These are phyloP conservation scores for Solea solea DNA, from an alignment of 2,113 vertebrate species.

Conservation along the genomic window DNA sequence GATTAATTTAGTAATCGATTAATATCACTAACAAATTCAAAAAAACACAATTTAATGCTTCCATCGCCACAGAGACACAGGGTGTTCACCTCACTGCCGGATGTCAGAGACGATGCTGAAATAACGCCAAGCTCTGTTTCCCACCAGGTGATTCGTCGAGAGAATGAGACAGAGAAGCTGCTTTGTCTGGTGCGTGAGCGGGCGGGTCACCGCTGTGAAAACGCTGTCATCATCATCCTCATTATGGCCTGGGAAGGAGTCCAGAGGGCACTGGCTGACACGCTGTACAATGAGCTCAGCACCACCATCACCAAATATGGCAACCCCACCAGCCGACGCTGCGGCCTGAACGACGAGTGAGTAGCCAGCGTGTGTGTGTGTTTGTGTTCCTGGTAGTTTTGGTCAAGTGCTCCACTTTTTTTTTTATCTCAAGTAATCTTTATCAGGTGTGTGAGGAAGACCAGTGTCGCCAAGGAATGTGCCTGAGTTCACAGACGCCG, in stretches of 20 bases:
- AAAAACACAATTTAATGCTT: too few species aligned
- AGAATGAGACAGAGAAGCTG: constrained; percentile 91
- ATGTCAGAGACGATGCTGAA: neutral
- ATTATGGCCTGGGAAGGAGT: constrained; percentile 98
- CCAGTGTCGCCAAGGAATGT: neutral
- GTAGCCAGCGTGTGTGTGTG: constrained; percentile 55
- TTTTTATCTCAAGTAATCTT: neutral
- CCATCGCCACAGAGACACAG: too few species aligned
- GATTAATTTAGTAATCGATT: too few species aligned
- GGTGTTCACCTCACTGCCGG: too few species aligned
- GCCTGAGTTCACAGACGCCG: neutral
- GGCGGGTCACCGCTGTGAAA: constrained; percentile 92
- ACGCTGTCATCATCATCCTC: constrained; percentile 93
- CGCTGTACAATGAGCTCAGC: constrained; percentile 90
- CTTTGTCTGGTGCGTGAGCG: constrained; percentile 93
- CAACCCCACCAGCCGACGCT: constrained; percentile 96
- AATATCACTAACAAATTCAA: too few species aligned
- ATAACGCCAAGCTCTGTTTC: constrained; percentile 14
- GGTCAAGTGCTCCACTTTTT: neutral
- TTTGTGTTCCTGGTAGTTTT: neutral
- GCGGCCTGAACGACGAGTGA: constrained; percentile 96
- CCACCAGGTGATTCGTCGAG: constrained; percentile 91
- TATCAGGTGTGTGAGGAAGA: neutral
- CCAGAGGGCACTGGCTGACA: constrained; percentile 88
- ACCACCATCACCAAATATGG: constrained; percentile 91